Base-by-base conservation (phyloP, 2,888 invertebrate species). In the Pandemis heparana region DNA sequence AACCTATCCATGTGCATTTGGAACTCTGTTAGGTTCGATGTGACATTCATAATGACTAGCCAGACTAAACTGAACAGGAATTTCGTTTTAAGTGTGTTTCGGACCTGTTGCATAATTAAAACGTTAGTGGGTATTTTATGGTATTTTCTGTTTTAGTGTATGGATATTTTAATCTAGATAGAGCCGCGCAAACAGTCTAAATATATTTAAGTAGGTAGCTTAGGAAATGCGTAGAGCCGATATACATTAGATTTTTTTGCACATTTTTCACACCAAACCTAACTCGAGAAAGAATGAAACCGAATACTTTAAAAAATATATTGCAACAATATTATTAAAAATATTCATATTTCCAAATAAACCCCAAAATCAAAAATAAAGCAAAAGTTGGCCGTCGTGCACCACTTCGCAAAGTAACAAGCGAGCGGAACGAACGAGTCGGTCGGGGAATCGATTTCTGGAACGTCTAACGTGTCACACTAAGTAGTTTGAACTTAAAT, bases 371-470 rank as follows among this genome's bases (percentile, higher is more conserved):
- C 82, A 85, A 89, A 86, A 88, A 89, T 85, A 84, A 84, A 86
- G 85, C 80, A 80, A 87, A 88, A 87, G 78, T 84, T 85, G 79
- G 81, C 83, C 86, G 87, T 78, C 84, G 81, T 83, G 91, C 87
- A 87, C 89, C 89, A 90, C 85, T 90, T 87, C 85, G 83, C 87
- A 83, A 84, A 82, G 85, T 88, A 90, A 91, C 87, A 88, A 88
- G 87, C 87, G 85, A 88, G 84, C 87, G 87, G 85, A 86, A 87
- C 87, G 87, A 89, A 89, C 84, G 85, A 84, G 80, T 79, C 78
- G 78, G 81, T 76, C 77, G 76, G 73, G 78, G 82, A 83, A 83
- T 84, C 82, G 80, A 85, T 85, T 87, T 77, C 76, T 75, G 72
- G 62, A 77, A 76, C 67, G 75, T 71, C 71, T 75, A 63, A 71